Evolutionary conservation across 2,888 invertebrate species (phyloP).

Genomic region (Lasiommata megera): DNA sequence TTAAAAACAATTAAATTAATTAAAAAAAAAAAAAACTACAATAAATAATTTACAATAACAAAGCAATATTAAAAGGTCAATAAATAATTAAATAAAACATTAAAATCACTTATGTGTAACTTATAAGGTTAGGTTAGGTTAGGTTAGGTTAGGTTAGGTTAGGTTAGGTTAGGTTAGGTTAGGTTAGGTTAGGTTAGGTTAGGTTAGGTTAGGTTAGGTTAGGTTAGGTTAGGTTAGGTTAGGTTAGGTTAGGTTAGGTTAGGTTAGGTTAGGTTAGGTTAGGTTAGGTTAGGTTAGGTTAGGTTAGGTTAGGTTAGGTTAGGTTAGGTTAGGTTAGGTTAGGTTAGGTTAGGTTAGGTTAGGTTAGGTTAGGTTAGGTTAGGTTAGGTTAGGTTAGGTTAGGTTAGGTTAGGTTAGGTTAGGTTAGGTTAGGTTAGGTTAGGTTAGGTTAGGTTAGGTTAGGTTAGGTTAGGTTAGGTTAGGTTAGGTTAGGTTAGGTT

Average conservation of each 20-base stretch:
- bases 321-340: constrained; percentile 30
- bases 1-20: too few relatives aligned
- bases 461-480: constrained; percentile 29
- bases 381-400: constrained; percentile 34
- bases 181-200: constrained; percentile 24
- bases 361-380: constrained; percentile 32
- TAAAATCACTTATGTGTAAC: too few relatives aligned
- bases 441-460: constrained; percentile 30
- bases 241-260: constrained; percentile 18
- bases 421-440: constrained; percentile 30
- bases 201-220: constrained; percentile 24
- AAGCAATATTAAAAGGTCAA: too few relatives aligned
- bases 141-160: constrained; percentile 22
- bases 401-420: constrained; percentile 32
- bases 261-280: constrained; percentile 23
- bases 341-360: constrained; percentile 29
- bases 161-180: constrained; percentile 24
- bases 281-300: constrained; percentile 31
- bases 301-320: constrained; percentile 31
- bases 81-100: too few relatives aligned
- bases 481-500: constrained; percentile 27
- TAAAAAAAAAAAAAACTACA: too few relatives aligned
- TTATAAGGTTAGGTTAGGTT: constrained; percentile 19
- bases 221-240: constrained; percentile 26
- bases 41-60: too few relatives aligned